Percentiles rank a stretch among this genome's conserved stretches.
Conservation (phyloP, 2,888 invertebrate species). For the Cepaea hortensis region DNA sequence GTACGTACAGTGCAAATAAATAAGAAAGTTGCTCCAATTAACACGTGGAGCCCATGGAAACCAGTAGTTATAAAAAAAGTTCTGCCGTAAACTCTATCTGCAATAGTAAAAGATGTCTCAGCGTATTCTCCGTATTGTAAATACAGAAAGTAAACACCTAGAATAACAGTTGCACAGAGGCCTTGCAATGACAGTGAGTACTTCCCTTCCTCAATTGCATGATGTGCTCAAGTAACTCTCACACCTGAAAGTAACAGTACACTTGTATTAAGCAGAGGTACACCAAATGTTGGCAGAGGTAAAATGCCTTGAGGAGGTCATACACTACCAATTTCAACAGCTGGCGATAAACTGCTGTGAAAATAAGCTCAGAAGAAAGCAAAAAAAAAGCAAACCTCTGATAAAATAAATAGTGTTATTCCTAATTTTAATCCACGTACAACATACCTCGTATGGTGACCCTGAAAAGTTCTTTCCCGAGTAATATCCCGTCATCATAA, state of each 20-base stretch:
- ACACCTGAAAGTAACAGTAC: conserved; percentile 85
- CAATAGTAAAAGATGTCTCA: conserved; percentile 81
- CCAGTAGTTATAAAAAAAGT: conserved; percentile 86
- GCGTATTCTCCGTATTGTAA: conserved; percentile 84
- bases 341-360: conserved; percentile 79
- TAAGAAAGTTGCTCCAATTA: conserved; percentile 81
- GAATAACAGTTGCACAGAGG: conserved; percentile 79
- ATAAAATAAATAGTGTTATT: conserved; percentile 85
- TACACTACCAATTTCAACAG: conserved; percentile 80
- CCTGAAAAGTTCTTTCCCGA: conserved; percentile 83
- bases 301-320: conserved; percentile 83
- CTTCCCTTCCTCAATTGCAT: conserved; percentile 78
- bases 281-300: conserved; percentile 83
- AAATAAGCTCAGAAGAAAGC: no score
- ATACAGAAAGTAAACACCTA: conserved; percentile 83
- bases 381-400: conserved; percentile 83
- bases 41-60: conserved; percentile 85
- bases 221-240: conserved; percentile 83
- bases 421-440: conserved; percentile 82
- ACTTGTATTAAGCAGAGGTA: conserved; percentile 85
- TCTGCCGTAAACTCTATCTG: conserved; percentile 83
- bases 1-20: conserved; percentile 79
- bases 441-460: conserved; percentile 81
- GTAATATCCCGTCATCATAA: conserved; percentile 76
- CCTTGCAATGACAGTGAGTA: conserved; percentile 77